Conservation (phyloP, 1,140 invertebrate species). For the Phenacoccus solenopsis region DNA sequence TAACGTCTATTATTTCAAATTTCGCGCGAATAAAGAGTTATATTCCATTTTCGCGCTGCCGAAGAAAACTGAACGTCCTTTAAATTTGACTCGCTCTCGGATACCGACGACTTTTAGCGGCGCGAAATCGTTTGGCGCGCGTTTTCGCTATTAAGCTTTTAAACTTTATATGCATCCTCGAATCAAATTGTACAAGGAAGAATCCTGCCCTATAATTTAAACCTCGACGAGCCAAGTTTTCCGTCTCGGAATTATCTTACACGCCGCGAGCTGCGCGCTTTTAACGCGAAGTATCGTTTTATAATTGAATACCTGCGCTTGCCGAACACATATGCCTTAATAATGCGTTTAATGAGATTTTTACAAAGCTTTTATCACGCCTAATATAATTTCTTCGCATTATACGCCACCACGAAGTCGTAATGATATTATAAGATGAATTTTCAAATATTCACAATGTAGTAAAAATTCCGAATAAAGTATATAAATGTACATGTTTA, state of each 20-base stretch:
- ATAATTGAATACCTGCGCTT: constrained; percentile 3
- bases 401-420: too few species aligned
- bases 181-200: neutral
- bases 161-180: neutral
- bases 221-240: neutral
- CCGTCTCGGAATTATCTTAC: neutral
- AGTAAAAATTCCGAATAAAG: too few species aligned
- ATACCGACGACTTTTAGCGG: neutral
- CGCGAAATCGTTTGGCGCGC: neutral
- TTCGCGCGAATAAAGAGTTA: constrained; percentile 1
- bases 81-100: neutral
- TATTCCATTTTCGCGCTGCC: neutral
- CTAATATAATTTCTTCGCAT: too few species aligned
- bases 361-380: too few species aligned
- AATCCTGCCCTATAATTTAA: neutral
- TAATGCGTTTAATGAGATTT: too few species aligned
- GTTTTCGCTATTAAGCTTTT: neutral
- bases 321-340: too few species aligned
- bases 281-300: neutral
- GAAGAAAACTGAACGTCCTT: neutral
- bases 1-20: constrained; percentile 3
- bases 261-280: neutral
- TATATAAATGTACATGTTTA: too few species aligned
- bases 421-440: too few species aligned
- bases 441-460: too few species aligned